Base-by-base conservation (phyloP, 2,888 invertebrate species). In the Conchocele bisecta region DNA sequence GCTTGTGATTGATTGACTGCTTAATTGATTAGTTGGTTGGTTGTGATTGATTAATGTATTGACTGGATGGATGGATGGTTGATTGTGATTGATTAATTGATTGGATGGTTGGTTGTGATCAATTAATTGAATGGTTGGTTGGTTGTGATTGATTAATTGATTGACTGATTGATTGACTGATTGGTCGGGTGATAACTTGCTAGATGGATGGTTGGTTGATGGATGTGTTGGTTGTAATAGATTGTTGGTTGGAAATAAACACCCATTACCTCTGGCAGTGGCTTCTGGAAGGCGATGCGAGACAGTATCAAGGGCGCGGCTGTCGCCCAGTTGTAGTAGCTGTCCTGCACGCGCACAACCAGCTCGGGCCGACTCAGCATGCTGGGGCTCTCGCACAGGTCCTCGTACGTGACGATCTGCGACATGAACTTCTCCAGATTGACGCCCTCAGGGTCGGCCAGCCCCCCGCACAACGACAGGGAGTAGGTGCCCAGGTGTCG, bases 241-340 rank as follows among this genome's bases (percentile, higher is more conserved):
- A n/a, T n/a, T n/a, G n/a, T n/a, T n/a, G n/a, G n/a, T n/a, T n/a
- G n/a, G n/a, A n/a, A n/a, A n/a, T n/a, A n/a, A n/a, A n/a, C n/a
- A n/a, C n/a, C n/a, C n/a, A n/a, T 69, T 75, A 89, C 92, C 80
- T 91, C 89, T 33, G 98, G 95, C 85, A 98, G 92, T 64, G 96
- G 95, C 85, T 96, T 94, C 88, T 96, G 95, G 93, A 96, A 98
- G 82, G 95, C 95, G 76, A 96, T 94, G 79, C 96, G 93, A 79
- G 97, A 96, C 89, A 98, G 94, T 86, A 99, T 94, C 89, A 98
- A 94, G 44, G 98, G 97, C 70, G 96, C 95, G 83, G 98, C 98
- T 83, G 95, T 95, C 82, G 94, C 93, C 97, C 98, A 98, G 87
- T 95, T 96, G 93, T 96, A 95, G 92, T 95, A 96, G 92, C 97